Conservation (phyloP, 64 coral and sea anemone genomes). For the Actinia equina region DNA sequence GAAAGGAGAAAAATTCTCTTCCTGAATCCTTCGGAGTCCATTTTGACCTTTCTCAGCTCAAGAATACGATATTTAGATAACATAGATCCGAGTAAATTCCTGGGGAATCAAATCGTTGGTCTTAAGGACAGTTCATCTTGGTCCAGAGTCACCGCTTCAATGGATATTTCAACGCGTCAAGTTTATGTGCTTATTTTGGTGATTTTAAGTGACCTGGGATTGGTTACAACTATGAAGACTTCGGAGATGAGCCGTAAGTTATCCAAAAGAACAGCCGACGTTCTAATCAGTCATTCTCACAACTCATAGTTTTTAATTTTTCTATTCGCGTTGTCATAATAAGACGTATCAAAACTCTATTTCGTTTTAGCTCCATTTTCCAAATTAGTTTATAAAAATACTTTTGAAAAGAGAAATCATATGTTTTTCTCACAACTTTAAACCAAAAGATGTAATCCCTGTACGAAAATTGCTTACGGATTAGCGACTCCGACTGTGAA, state of each 20-base stretch:
- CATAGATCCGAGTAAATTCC: not conserved
- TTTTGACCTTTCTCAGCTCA: not conserved
- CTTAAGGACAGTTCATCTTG: not conserved
- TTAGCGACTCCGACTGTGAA: not conserved
- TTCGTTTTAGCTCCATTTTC: not conserved
- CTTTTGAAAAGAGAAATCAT: not conserved
- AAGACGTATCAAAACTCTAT: not conserved
- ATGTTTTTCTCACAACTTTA: not conserved
- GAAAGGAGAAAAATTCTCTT: not conserved
- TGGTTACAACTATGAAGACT: not conserved
- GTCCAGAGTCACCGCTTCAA: not conserved
- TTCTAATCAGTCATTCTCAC: not conserved
- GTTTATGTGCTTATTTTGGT: not conserved
- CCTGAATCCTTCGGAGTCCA: not conserved
- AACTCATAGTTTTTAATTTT: not conserved
- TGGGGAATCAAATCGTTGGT: not conserved
- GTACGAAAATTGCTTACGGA: not conserved
- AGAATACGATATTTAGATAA: not conserved
- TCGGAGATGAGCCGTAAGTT: not conserved
- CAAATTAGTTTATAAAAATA: not conserved
- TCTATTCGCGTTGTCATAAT: not conserved
- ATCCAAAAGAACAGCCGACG: not conserved
- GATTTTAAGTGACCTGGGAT: not conserved
- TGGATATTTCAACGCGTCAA: not conserved
- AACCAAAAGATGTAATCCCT: not conserved